Percentiles rank a stretch among this genome's conserved stretches.
Conservation (phyloP, 2,888 invertebrate species). For the Isotomurus palustris region DNA sequence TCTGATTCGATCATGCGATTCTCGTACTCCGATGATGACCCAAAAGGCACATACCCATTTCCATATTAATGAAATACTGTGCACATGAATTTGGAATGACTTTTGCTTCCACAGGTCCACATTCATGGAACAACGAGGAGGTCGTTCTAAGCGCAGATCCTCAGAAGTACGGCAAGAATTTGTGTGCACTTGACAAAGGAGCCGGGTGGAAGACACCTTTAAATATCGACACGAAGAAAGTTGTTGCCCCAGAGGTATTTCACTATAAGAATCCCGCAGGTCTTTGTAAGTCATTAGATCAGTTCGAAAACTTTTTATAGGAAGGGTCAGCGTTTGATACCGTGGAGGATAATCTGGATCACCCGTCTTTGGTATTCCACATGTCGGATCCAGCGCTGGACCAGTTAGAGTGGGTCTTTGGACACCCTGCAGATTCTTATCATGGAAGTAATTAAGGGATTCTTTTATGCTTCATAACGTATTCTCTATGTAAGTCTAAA, state of each 20-base stretch:
- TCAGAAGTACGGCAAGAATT: neutral
- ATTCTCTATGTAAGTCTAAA: neutral
- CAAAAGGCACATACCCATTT: neutral
- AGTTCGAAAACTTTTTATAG: neutral
- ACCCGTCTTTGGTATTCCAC: neutral
- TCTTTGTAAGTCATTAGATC: neutral
- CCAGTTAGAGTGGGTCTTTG: neutral
- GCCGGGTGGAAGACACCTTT: slow-evolving; percentile 11
- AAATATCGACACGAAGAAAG: slow-evolving; percentile 6
- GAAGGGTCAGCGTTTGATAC: too few species aligned
- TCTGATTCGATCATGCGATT: neutral
- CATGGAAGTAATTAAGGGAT: slow-evolving; percentile 9
- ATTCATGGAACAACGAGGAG: neutral
- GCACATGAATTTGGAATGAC: neutral
- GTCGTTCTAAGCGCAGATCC: neutral
- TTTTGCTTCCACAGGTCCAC: neutral
- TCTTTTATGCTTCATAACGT: neutral
- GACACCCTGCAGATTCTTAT: slow-evolving; percentile 10
- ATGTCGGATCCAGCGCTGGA: neutral
- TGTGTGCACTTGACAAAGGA: neutral
- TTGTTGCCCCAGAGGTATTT: slow-evolving; percentile 5
- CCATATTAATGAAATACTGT: neutral
- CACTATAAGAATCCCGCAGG: too few species aligned
- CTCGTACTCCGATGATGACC: slow-evolving; percentile 1
- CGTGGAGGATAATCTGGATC: neutral